A percentile compares a stretch with the other conserved stretches of the same genome.
phyloP scores from a whole-genome alignment of 1,140 invertebrate species.

The Drosophila dunni region DNA sequence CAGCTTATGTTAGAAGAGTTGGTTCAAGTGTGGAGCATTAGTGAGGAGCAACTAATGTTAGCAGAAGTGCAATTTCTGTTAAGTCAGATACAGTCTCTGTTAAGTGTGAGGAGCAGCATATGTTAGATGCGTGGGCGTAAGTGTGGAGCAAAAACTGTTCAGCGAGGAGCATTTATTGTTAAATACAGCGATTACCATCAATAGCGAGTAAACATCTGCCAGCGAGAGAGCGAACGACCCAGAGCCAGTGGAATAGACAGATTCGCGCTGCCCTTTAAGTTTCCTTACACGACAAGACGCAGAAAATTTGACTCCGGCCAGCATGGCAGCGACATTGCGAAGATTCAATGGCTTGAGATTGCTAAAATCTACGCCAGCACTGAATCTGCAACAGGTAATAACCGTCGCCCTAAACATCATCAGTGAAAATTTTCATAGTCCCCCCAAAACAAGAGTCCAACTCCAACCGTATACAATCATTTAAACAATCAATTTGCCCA shows the following conservation, averaged over 20 bases:
- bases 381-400: slow-evolving; percentile 82
- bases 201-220: slow-evolving; percentile 55
- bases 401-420: slow-evolving; percentile 11
- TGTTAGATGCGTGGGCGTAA: slow-evolving; percentile 27
- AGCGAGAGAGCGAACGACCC: slow-evolving; percentile 58
- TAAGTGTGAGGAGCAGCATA: neutral
- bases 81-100: neutral
- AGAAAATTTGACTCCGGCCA: slow-evolving; percentile 85
- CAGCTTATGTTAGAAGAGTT: neutral
- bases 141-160: slow-evolving; percentile 23
- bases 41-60: slow-evolving; percentile 10
- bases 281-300: slow-evolving; percentile 77
- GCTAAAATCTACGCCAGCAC: slow-evolving; percentile 75
- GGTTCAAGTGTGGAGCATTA: neutral
- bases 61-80: neutral
- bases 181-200: slow-evolving; percentile 21
- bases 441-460: slow-evolving; percentile 16
- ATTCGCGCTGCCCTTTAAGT: slow-evolving; percentile 77
- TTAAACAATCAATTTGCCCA: slow-evolving; percentile 9
- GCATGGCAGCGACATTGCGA: slow-evolving; percentile 93
- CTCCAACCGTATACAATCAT: slow-evolving; percentile 19
- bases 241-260: slow-evolving; percentile 73
- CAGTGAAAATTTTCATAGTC: slow-evolving; percentile 48
- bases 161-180: slow-evolving; percentile 18
- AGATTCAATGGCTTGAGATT: slow-evolving; percentile 91